Conservation (phyloP, 2,113 vertebrate genomes). For the Trachemys scripta region DNA sequence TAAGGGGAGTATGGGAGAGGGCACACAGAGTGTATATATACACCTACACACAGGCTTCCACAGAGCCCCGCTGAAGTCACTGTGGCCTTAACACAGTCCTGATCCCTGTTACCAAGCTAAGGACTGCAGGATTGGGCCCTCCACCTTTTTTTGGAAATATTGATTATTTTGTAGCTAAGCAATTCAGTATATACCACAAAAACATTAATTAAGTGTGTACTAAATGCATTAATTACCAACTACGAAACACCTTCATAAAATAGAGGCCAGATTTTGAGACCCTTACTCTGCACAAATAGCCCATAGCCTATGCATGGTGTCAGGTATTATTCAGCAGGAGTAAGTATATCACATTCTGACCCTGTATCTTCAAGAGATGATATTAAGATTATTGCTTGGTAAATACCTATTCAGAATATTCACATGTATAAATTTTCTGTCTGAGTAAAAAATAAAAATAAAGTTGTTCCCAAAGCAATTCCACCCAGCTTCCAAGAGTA, state of each 20-base stretch:
- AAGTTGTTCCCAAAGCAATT: background rate
- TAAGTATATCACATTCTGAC: background rate
- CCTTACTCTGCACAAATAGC: background rate
- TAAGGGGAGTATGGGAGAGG: too few species aligned
- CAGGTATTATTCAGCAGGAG: background rate
- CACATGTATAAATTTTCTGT: background rate
- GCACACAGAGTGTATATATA: background rate
- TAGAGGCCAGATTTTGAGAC: background rate
- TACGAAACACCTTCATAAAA: background rate
- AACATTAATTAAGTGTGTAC: background rate
- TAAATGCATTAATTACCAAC: background rate
- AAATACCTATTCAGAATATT: background rate
- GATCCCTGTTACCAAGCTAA: background rate
- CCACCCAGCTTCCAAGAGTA: background rate
- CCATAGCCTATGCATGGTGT: background rate
- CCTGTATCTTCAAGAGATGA: background rate
- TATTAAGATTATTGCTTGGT: background rate
- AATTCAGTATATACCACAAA: background rate
- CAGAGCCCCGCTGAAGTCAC: background rate
- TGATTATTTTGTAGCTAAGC: background rate
- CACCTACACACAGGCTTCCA: background rate
- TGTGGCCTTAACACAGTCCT: background rate
- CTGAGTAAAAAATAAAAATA: background rate
- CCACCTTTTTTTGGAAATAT: background rate
- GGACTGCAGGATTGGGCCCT: background rate